Percentiles rank a stretch among this genome's conserved stretches.
Conservation (phyloP, 2,113 vertebrate genomes). For the Hippocampus barbouri region DNA sequence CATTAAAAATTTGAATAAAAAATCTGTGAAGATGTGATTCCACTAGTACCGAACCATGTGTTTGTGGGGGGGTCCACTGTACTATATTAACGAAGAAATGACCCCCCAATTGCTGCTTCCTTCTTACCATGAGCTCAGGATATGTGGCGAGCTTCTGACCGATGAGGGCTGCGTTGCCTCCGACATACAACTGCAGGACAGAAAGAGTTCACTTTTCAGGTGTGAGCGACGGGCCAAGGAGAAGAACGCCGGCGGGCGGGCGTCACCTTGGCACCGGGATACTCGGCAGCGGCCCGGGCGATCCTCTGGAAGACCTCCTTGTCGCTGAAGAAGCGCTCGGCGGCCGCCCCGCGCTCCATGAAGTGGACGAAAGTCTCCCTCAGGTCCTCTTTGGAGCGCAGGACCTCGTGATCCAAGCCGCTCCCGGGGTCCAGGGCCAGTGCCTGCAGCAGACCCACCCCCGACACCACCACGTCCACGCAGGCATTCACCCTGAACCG, state of each 20-base stretch:
- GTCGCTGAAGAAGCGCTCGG: constrained; percentile 92
- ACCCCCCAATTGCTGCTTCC: background rate
- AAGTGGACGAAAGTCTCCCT: constrained; percentile 84
- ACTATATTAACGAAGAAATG: too few relatives aligned
- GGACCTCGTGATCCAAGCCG: constrained; percentile 77
- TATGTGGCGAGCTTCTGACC: constrained; percentile 89
- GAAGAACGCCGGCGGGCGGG: background rate
- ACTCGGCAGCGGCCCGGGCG: constrained; percentile 76
- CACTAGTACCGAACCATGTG: too few relatives aligned
- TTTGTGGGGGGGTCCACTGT: too few relatives aligned
- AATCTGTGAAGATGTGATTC: too few relatives aligned
- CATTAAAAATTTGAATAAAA: too few relatives aligned
- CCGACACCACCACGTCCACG: constrained; percentile 91
- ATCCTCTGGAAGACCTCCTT: constrained; percentile 77
- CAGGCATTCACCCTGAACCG: constrained; percentile 89
- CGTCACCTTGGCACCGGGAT: constrained; percentile 84
- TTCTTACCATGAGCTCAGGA: constrained; percentile 81
- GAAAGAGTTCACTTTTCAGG: background rate
- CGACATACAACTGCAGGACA: constrained; percentile 83
- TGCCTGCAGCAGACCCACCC: constrained; percentile 85
- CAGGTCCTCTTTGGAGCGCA: constrained; percentile 80
- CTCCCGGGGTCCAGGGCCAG: constrained; percentile 77
- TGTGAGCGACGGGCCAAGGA: background rate
- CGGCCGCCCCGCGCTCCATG: constrained; percentile 87
- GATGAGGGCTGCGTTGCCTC: constrained; percentile 96